These are phyloP conservation scores for Latrodectus geometricus DNA, from an alignment of 1,140 invertebrate species.

Conservation along the genomic window DNA sequence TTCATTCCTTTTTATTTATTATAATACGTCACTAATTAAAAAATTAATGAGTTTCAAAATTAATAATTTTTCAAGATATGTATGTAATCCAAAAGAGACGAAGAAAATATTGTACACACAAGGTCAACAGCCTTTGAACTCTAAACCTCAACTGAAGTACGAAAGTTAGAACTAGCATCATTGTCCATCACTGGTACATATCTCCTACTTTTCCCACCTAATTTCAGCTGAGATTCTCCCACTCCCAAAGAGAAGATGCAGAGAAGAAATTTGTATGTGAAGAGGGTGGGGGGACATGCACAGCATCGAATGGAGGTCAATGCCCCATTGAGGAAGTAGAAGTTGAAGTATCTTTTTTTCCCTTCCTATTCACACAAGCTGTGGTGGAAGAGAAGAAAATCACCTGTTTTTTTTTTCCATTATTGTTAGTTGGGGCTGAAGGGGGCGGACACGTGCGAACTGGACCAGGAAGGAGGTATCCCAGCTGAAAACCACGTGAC, in stretches of 20 bases:
- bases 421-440: neutral
- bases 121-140: conserved; percentile 41
- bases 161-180: neutral
- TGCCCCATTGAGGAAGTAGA: conserved; percentile 52
- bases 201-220: conserved; percentile 6
- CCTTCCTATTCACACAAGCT: conserved; percentile 5
- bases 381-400: conserved; percentile 6
- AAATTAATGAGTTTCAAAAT: too few species aligned
- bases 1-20: too few species aligned
- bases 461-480: conserved; percentile 45
- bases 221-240: conserved; percentile 19
- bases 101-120: too few species aligned
- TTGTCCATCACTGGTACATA: conserved; percentile 29
- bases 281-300: neutral
- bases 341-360: conserved; percentile 18
- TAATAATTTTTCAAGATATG: too few species aligned
- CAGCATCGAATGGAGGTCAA: conserved; percentile 44
- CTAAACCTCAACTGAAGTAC: conserved; percentile 26
- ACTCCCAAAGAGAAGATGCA: conserved; percentile 12
- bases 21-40: too few species aligned
- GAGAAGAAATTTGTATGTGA: neutral
- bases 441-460: conserved; percentile 27
- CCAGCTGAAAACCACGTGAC: conserved; percentile 20
- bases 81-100: too few species aligned
- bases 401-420: conserved; percentile 44